Evolutionary conservation across 2,113 vertebrate genomes (phyloP), one percentile per base, ranked within the genome.

Genomic region (Tychaedon coryphoeus): DNA sequence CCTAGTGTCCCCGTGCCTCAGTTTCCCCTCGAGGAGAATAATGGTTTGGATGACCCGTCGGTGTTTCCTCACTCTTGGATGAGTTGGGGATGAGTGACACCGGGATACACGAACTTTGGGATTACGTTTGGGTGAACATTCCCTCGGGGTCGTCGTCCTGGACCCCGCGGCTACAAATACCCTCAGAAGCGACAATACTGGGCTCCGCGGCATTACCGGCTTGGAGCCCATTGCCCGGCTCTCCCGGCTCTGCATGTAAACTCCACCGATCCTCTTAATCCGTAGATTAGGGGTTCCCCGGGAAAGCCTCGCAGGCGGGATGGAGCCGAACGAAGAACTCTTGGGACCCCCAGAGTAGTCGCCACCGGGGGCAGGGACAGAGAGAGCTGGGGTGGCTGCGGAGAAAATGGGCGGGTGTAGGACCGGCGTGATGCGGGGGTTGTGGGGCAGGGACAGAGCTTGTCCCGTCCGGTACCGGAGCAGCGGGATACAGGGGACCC

Each of bases 161-260:
- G 45, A 51, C 5, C 33, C 36, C 16, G 33, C 1, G 24, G 60
- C 34, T 53, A 47, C 50, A n/a, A 64, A 56, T 12, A 8, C 16
- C 9, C 34, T 43, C 10, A 2, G 6, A 57, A 65, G 31, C 0
- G 4, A 64, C 1, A 19, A 19, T 70, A 51, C 53, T 24, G 3
- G 43, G 9, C 15, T 34, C 65, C 5, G 8, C 43, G 10, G 67
- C 73, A 60, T 16, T 36, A 45, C 54, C 8, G 20, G 54, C 51
- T 51, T 4, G 33, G 38, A 77, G 42, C 42, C 43, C 28, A 18
- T 23, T 64, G 57, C 33, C 34, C n/a, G 7, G 47, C 8, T 69
- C 61, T 61, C 26, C 76, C 23, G 14, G 70, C 14, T 50, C 40
- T 29, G 61, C 51, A 15, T 48, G 12, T 42, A 20, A 91, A 12